Evolutionary conservation across 2,797 vertebrate genomes (phyloP).

Genomic region (Buphagus erythrorhynchus): DNA sequence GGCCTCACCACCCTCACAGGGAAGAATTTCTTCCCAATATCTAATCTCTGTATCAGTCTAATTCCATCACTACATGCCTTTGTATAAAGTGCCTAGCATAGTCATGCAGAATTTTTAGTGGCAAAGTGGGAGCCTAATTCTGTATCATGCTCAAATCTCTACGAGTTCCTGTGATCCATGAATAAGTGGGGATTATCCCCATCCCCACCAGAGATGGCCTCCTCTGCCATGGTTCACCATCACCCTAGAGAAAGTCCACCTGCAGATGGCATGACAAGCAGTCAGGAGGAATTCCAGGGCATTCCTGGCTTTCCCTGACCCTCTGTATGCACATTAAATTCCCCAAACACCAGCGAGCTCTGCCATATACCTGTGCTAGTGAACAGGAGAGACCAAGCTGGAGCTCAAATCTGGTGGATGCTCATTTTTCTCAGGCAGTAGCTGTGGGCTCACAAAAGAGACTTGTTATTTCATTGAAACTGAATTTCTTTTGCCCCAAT

Average conservation of each 20-base stretch:
- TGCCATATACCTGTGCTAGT: not conserved
- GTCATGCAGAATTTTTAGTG: not conserved
- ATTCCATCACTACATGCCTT: not conserved
- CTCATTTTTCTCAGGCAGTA: not conserved
- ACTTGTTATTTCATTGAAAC: not conserved
- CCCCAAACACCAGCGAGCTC: not conserved
- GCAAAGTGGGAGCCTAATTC: not conserved
- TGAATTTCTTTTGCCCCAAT: not conserved
- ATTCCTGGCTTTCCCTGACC: not conserved
- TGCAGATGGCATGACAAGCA: not conserved
- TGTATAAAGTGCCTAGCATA: not conserved
- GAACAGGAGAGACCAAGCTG: not conserved
- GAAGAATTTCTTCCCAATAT: not conserved
- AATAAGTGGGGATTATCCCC: not conserved
- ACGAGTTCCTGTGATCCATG: not conserved
- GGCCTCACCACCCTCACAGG: not conserved
- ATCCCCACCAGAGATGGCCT: not conserved
- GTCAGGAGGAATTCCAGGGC: not conserved
- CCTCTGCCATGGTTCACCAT: not conserved
- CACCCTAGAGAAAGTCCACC: not conserved
- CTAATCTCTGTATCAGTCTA: not conserved
- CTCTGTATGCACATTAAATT: not conserved
- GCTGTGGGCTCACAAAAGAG: not conserved
- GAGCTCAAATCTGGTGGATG: fast-evolving
- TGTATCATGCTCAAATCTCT: not conserved